A percentile compares a stretch with the other conserved stretches of the same genome.
These are phyloP conservation scores for Brachirus orientalis DNA, from an alignment of 2,113 vertebrate species.

Conservation along the genomic window DNA sequence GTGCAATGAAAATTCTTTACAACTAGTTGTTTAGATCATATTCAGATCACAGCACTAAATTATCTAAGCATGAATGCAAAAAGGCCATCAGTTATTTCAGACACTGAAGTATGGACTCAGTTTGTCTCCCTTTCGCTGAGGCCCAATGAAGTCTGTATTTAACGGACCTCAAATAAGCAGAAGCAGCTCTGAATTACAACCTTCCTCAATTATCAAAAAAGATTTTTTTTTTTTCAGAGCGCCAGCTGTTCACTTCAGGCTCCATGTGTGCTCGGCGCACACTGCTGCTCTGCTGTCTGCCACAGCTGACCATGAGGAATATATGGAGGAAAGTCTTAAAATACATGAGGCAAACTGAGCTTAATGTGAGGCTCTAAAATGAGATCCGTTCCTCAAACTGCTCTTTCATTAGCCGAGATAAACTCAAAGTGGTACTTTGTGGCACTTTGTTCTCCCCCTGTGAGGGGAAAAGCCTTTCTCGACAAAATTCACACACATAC, in stretches of 20 bases:
- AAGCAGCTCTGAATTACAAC: constrained; percentile 69
- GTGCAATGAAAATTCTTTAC: constrained; percentile 9
- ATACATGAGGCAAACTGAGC: constrained; percentile 52
- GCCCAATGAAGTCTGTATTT: constrained; percentile 62
- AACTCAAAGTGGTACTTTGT: constrained; percentile 6
- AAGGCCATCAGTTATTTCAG: constrained; percentile 39
- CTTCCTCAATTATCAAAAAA: constrained; percentile 67
- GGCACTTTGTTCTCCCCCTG: neutral
- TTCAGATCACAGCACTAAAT: constrained; percentile 25
- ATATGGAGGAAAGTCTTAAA: constrained; percentile 49
- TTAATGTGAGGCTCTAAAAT: constrained; percentile 56
- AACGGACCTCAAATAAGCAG: constrained; percentile 66
- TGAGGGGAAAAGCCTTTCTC: neutral
- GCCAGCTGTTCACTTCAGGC: constrained; percentile 49
- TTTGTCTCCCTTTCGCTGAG: constrained; percentile 28
- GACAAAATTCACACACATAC: constrained; percentile 6
- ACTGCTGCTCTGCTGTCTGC: constrained; percentile 27
- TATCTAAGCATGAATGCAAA: constrained; percentile 14
- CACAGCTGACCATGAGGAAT: constrained; percentile 48
- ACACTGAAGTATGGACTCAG: constrained; percentile 21
- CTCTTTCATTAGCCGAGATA: constrained; percentile 65
- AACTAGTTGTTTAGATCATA: neutral
- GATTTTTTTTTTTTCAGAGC: constrained; percentile 55
- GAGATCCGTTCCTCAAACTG: constrained; percentile 27
- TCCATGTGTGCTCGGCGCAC: constrained; percentile 24